Evolutionary conservation across 1,140 invertebrate species (phyloP).

Genomic region (Leptinotarsa lineolata): DNA sequence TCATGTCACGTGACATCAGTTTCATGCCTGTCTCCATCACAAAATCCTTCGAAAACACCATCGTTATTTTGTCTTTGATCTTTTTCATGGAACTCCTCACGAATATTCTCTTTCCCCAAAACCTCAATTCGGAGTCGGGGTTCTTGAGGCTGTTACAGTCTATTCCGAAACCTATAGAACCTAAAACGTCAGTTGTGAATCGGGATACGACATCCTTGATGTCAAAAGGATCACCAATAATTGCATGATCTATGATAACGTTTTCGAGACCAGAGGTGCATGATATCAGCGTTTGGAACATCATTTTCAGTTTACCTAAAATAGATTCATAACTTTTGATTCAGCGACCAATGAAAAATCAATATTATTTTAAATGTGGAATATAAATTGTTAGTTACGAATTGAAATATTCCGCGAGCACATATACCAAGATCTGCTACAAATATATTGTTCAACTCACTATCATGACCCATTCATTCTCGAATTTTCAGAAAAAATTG

Average conservation of each 20-base stretch:
- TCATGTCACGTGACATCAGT: slow-evolving; percentile 9
- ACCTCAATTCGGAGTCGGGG: slow-evolving; percentile 57
- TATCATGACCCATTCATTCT: too few species aligned
- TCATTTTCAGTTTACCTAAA: slow-evolving; percentile 57
- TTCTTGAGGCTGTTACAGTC: slow-evolving; percentile 48
- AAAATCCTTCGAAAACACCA: background rate
- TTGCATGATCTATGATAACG: slow-evolving; percentile 50
- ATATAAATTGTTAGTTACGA: too few species aligned
- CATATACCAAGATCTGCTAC: too few species aligned
- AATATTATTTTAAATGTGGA: too few species aligned
- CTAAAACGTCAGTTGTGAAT: slow-evolving; percentile 36
- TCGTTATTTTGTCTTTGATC: slow-evolving; percentile 19
- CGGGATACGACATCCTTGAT: slow-evolving; percentile 19
- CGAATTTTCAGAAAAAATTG: too few species aligned
- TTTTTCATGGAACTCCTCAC: background rate
- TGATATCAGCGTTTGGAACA: slow-evolving; percentile 50
- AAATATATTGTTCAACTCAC: too few species aligned
- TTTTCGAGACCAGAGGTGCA: slow-evolving; percentile 47
- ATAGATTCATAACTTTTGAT: too few species aligned
- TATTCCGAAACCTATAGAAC: slow-evolving; percentile 56
- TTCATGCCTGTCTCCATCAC: background rate
- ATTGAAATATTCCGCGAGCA: too few species aligned
- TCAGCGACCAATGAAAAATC: too few species aligned
- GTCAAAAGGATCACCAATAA: slow-evolving; percentile 24
- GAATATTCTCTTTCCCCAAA: slow-evolving; percentile 39